Evolutionary conservation across 2,888 invertebrate species (phyloP).

Genomic region (Mechanitis mazaeus): DNA sequence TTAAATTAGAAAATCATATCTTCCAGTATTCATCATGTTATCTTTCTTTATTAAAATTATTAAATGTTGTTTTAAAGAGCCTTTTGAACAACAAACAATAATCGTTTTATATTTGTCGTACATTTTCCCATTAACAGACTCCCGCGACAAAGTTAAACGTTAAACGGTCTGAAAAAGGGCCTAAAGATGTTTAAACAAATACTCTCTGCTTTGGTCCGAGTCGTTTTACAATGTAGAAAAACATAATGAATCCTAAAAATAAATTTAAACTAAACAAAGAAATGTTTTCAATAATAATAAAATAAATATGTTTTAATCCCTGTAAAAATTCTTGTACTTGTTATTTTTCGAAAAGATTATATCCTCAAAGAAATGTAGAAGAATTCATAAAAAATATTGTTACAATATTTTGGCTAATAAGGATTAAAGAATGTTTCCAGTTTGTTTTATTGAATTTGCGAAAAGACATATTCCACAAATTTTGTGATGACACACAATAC

Average conservation of each 20-base stretch:
- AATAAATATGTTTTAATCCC: too few relatives aligned
- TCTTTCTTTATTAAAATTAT: background rate
- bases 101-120: conserved; percentile 26
- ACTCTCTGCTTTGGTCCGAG: conserved; percentile 8
- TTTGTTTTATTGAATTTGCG: conserved; percentile 27
- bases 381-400: background rate
- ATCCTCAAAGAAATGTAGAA: too few relatives aligned
- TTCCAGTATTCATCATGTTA: too few relatives aligned
- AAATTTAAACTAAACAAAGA: background rate
- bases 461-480: conserved; percentile 29
- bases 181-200: conserved; percentile 19
- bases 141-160: conserved; percentile 28
- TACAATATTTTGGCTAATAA: background rate
- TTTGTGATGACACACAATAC: conserved; percentile 34
- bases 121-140: conserved; percentile 30
- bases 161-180: conserved; percentile 23
- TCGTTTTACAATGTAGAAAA: conserved; percentile 21
- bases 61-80: conserved; percentile 15
- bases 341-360: too few relatives aligned
- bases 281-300: too few relatives aligned
- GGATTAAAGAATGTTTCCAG: conserved; percentile 1
- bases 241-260: conserved; percentile 4
- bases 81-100: conserved; percentile 26
- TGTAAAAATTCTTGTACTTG: too few relatives aligned
- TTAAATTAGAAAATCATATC: too few relatives aligned